Evolutionary conservation across 2,888 invertebrate species (phyloP).

Genomic region (Myopa testacea): DNA sequence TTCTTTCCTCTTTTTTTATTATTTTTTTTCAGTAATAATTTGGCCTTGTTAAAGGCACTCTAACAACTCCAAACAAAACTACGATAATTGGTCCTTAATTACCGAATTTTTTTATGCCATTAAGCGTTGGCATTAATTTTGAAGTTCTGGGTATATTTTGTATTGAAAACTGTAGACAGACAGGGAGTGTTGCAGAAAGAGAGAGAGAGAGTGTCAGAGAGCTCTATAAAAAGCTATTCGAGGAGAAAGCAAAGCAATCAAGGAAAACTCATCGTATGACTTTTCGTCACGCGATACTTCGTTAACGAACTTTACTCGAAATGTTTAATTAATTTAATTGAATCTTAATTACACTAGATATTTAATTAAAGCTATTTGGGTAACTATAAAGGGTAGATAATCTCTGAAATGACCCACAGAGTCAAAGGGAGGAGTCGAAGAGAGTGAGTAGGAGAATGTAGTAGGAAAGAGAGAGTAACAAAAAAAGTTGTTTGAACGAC

Average conservation of each 20-base stretch:
- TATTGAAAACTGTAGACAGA: neutral
- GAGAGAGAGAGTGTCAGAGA: too few relatives aligned
- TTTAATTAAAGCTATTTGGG: constrained; percentile 59
- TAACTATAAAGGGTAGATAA: neutral
- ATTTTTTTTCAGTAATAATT: too few relatives aligned
- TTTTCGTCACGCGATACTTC: neutral
- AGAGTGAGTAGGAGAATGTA: neutral
- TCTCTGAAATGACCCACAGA: neutral
- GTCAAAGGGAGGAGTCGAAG: neutral
- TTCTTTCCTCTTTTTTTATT: too few relatives aligned
- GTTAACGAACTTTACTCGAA: constrained; percentile 25
- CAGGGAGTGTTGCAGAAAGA: too few relatives aligned
- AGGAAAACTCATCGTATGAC: too few relatives aligned
- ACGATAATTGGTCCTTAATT: neutral
- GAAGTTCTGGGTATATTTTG: neutral
- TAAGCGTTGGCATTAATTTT: constrained; percentile 14
- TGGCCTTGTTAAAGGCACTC: neutral
- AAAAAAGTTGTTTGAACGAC: too few relatives aligned
- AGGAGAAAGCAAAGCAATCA: constrained; percentile 18
- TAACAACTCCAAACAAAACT: neutral
- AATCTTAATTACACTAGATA: constrained; percentile 64
- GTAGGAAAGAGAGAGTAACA: neutral
- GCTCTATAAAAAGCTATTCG: neutral
- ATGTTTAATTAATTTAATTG: constrained; percentile 64
- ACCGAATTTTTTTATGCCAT: constrained; percentile 1